Conservation (phyloP, 2,113 vertebrate species). For the Oreochromis tanganicae region DNA sequence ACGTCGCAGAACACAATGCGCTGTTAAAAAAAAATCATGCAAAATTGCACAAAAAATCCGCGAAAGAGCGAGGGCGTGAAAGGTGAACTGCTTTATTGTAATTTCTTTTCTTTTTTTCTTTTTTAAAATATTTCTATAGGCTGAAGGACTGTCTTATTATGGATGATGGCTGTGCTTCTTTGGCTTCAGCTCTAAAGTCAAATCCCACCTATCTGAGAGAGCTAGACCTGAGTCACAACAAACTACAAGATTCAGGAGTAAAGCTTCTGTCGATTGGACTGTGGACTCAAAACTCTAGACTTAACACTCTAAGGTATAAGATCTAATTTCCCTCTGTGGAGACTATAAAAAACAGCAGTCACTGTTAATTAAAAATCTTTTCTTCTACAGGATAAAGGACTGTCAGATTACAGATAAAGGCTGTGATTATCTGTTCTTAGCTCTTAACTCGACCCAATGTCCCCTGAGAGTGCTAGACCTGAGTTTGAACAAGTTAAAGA, state of each 20-base stretch:
- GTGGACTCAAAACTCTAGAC: not conserved
- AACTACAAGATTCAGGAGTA: not conserved
- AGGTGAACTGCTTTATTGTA: not conserved
- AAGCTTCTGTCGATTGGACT: not conserved
- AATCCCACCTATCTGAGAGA: not conserved
- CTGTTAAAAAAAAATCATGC: not conserved
- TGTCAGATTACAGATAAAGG: not conserved
- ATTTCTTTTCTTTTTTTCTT: not conserved
- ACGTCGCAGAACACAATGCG: not conserved
- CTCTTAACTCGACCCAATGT: not conserved
- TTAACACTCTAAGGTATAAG: not conserved
- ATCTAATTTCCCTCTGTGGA: not conserved
- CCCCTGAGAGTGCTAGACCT: not conserved
- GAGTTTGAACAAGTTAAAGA: not conserved
- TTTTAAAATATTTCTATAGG: not conserved
- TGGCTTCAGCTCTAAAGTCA: not conserved
- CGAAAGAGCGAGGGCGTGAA: not conserved
- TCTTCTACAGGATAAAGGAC: not conserved
- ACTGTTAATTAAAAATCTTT: not conserved
- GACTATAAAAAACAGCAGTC: not conserved
- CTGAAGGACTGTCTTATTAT: not conserved
- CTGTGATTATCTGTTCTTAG: not conserved
- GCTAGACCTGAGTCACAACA: not conserved
- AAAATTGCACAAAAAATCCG: not conserved
- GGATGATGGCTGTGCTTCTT: not conserved